phyloP scores from a whole-genome alignment of 2,113 vertebrate species.

The Paralichthys olivaceus region DNA sequence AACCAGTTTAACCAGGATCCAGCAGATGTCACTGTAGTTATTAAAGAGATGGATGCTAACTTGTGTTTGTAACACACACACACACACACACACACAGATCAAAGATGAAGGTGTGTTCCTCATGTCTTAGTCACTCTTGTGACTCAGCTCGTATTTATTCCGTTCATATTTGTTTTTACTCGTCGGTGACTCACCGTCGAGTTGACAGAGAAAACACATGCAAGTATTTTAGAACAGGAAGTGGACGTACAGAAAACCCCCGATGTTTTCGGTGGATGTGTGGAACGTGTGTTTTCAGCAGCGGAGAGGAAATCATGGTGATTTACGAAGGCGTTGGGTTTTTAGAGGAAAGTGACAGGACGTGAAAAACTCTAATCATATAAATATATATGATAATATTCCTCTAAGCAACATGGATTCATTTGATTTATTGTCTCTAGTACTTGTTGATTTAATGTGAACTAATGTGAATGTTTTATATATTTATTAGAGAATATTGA shows the following conservation, averaged over 20 bases:
- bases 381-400: no score
- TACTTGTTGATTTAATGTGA: not conserved
- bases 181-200: conserved; percentile 69
- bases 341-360: conserved; percentile 55
- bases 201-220: conserved; percentile 62
- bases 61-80: not conserved
- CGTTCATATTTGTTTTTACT: conserved; percentile 60
- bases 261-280: not conserved
- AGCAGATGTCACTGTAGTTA: conserved; percentile 71
- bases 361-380: no score
- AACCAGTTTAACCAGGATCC: conserved; percentile 36
- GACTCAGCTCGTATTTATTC: conserved; percentile 75
- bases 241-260: conserved; percentile 32
- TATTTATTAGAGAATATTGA: no score
- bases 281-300: conserved; percentile 37
- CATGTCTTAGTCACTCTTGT: conserved; percentile 76
- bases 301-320: conserved; percentile 59
- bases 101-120: conserved; percentile 74
- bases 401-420: not conserved
- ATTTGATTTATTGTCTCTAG: not conserved
- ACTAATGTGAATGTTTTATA: no score
- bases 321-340: conserved; percentile 67
- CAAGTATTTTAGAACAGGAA: conserved; percentile 73
- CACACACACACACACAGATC: conserved; percentile 41
- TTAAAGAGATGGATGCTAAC: conserved; percentile 20